Conservation (phyloP, 2,888 invertebrate genomes). For the Lochmaea capreae region DNA sequence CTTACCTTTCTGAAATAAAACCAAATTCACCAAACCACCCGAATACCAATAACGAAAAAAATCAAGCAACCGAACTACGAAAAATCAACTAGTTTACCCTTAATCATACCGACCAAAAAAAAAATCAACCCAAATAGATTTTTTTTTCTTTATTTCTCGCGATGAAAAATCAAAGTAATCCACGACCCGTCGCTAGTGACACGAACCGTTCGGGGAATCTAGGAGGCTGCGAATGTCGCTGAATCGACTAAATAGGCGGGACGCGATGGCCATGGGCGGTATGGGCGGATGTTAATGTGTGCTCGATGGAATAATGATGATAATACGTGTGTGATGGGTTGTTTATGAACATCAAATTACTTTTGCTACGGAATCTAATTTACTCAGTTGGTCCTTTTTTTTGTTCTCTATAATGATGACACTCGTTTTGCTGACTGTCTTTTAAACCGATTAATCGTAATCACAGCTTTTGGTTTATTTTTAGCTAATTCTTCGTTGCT, state of each 20-base stretch:
- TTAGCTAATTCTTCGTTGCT: too few relatives aligned
- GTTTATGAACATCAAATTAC: background rate
- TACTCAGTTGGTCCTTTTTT: too few relatives aligned
- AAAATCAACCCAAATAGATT: background rate
- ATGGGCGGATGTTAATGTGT: constrained; percentile 9
- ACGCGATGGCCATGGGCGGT: constrained; percentile 16
- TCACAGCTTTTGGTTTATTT: too few relatives aligned
- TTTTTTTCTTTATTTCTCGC: constrained; percentile 13
- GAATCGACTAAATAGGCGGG: constrained; percentile 27
- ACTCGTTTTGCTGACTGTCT: too few relatives aligned
- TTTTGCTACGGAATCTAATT: too few relatives aligned
- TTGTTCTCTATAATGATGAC: too few relatives aligned
- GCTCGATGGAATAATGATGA: background rate
- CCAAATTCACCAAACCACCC: background rate
- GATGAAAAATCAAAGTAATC: constrained; percentile 25
- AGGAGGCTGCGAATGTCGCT: constrained; percentile 21
- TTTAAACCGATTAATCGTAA: too few relatives aligned
- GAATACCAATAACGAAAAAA: background rate
- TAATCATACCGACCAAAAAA: background rate
- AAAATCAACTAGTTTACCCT: background rate
- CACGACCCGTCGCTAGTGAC: constrained; percentile 23
- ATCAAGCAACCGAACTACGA: background rate
- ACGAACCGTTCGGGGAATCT: constrained; percentile 28
- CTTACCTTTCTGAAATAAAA: constrained; percentile 2
- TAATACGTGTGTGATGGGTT: constrained; percentile 3